These are phyloP conservation scores for Spea hammondii DNA, from an alignment of 2,797 vertebrate species.

Conservation along the genomic window DNA sequence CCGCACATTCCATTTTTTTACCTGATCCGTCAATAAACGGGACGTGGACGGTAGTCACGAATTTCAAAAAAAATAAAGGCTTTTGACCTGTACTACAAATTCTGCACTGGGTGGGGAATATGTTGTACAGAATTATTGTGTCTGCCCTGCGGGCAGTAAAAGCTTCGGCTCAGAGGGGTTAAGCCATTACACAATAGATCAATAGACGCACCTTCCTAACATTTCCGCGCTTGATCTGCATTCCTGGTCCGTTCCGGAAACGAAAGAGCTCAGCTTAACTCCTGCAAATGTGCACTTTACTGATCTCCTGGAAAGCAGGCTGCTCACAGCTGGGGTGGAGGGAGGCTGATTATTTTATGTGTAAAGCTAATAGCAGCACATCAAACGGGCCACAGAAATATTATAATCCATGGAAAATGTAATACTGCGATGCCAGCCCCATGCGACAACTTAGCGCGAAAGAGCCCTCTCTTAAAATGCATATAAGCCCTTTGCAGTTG, in stretches of 20 bases:
- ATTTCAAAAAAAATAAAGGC: too few species aligned
- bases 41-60: too few species aligned
- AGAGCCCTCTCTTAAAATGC: not conserved
- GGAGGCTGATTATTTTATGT: not conserved
- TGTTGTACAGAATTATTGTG: not conserved
- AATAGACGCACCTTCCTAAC: constrained; percentile 48
- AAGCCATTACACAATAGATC: constrained; percentile 52
- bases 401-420: not conserved
- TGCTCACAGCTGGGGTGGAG: constrained; percentile 17
- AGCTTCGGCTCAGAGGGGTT: constrained; percentile 33
- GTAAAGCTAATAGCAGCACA: not conserved
- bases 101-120: not conserved
- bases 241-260: constrained; percentile 49
- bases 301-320: not conserved
- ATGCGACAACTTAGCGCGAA: not conserved
- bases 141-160: not conserved
- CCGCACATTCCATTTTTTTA: too few species aligned
- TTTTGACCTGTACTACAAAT: too few species aligned
- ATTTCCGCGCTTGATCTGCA: constrained; percentile 37
- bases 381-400: not conserved
- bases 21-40: too few species aligned
- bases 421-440: not conserved
- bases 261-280: constrained; percentile 37
- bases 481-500: too few species aligned
- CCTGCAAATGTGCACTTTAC: constrained; percentile 33